A percentile compares a stretch with the other conserved stretches of the same genome.
Evolutionary conservation across 2,888 invertebrate genomes (phyloP).

Genomic region (Acrobasis consociella): DNA sequence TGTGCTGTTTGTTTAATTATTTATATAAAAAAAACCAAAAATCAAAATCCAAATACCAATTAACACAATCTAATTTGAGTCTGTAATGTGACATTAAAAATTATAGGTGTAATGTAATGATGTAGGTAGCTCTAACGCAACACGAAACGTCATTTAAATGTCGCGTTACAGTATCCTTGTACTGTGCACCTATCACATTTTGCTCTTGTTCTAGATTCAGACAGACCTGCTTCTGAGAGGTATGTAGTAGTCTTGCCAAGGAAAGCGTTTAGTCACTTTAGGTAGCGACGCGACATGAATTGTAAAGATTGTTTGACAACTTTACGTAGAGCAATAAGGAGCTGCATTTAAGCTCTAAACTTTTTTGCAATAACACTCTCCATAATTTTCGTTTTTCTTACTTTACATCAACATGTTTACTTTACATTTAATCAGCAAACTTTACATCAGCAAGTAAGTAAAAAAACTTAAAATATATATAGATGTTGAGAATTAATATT

Average conservation of each 20-base stretch:
- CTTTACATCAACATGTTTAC: too few relatives aligned
- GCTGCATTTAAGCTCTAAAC: conserved; percentile 31
- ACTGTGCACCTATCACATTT: conserved; percentile 33
- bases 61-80: neutral
- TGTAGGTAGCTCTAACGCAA: conserved; percentile 1
- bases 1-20: too few relatives aligned
- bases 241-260: neutral
- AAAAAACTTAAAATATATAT: too few relatives aligned
- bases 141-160: conserved; percentile 28
- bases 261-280: neutral
- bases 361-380: neutral
- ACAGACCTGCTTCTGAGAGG: conserved; percentile 1
- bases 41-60: neutral
- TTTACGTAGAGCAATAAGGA: too few relatives aligned
- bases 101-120: neutral
- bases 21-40: too few relatives aligned
- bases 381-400: too few relatives aligned
- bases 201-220: conserved; percentile 10
- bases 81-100: neutral
- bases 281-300: neutral
- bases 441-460: too few relatives aligned
- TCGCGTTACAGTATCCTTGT: conserved; percentile 40
- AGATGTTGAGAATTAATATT: too few relatives aligned
- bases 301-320: conserved; percentile 17
- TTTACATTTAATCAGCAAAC: too few relatives aligned